Conservation (phyloP, 2,888 invertebrate species). For the Andrena fulva region DNA sequence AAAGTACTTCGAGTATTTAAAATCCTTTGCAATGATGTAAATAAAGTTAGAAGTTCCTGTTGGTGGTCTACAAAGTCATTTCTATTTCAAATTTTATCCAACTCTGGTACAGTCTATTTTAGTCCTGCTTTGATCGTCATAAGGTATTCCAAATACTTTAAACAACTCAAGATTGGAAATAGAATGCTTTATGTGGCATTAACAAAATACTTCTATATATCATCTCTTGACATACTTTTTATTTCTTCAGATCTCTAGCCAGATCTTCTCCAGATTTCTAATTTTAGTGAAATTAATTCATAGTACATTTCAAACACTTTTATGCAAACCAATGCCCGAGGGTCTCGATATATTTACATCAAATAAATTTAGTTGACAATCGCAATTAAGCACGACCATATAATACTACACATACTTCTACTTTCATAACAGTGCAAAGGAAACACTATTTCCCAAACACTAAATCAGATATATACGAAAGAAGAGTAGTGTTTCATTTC, state of each 20-base stretch:
- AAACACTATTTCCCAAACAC: not conserved
- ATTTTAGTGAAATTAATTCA: not conserved
- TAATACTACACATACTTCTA: not conserved
- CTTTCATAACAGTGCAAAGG: not conserved
- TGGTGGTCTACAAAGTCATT: not conserved
- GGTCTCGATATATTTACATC: not conserved
- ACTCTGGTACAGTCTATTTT: too few relatives aligned
- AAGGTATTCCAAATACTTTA: too few relatives aligned
- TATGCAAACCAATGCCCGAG: not conserved
- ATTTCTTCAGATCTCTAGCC: too few relatives aligned
- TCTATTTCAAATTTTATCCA: constrained; percentile 1
- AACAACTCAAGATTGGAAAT: too few relatives aligned
- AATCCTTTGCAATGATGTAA: too few relatives aligned
- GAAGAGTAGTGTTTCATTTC: not conserved
- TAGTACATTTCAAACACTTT: not conserved
- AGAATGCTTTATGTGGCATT: too few relatives aligned
- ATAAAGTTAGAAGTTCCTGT: too few relatives aligned
- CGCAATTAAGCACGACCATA: not conserved
- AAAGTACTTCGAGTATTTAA: too few relatives aligned
- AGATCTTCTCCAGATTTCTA: too few relatives aligned
- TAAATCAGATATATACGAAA: not conserved
- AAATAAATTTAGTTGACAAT: not conserved
- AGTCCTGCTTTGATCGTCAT: too few relatives aligned
- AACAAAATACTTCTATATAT: too few relatives aligned
- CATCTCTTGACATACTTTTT: too few relatives aligned